Evolutionary conservation across 1,140 invertebrate species (phyloP), one percentile per base, ranked within the genome.

Genomic region (Panulirus ornatus): DNA sequence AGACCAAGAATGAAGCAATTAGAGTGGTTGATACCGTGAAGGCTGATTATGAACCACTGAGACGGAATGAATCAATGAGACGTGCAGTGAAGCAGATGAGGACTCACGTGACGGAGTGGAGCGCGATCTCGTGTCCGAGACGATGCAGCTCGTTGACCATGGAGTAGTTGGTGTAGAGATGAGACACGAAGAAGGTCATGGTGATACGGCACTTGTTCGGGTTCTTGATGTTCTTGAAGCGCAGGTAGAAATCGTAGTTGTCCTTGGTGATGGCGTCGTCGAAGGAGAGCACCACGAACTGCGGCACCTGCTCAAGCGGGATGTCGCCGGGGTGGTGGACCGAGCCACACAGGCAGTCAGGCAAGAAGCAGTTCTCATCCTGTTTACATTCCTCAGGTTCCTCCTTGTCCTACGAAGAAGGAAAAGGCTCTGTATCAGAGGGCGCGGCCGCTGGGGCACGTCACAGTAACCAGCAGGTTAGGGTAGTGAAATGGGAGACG

Each of bases 261-360:
- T 98, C 98, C 94, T 98, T 98, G 94, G 98, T 99, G 93, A 99
- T 97, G 92, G 98, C 98, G 93, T 99, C 98, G 93, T 99, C 98
- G 93, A 99, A 99, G 27, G 97, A 98, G 92, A 99, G 97, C 86
- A 97, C 98, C 93, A 99, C 97, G 97, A 99, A 98, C 95, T 98
- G 97, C 0, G 98, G 98, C 36, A 63, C 58, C 22, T 83, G 14
- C 0, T 38, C 34, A 0, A 76, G 11, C 1, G 36, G 22, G 8
- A 87, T 9, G 30, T 36, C 34, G 2, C 84, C 84, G 19, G 90
- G 90, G 5, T 97, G 97, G 91, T 97, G 97, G 93, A 98, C 97
- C 93, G 98, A 97, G 0, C 97, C 98, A 93, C 98, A 99, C 96
- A 98, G 98, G 94, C 98, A 99, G 93, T 98, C 97, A 8, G 98